Percentiles rank a stretch among this genome's conserved stretches.
Evolutionary conservation across 1,140 invertebrate species (phyloP).

Genomic region (Mya arenaria): DNA sequence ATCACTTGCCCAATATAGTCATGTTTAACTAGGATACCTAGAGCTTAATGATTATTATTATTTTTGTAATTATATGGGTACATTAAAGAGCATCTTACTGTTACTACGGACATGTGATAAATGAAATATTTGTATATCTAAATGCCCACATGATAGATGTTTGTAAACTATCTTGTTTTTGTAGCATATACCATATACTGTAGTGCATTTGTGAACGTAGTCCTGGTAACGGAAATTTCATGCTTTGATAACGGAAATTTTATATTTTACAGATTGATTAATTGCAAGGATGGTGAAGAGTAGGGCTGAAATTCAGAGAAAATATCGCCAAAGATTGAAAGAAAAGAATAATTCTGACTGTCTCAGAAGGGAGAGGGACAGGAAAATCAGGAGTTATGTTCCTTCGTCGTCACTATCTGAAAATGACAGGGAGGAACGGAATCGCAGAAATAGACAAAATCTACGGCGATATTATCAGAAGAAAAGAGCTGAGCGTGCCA

Average conservation of each 20-base stretch:
- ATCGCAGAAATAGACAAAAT: conserved; percentile 1
- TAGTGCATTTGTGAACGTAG: no score
- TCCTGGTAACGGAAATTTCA: not conserved
- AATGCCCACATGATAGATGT: no score
- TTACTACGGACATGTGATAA: no score
- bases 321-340: conserved; percentile 27
- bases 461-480: conserved; percentile 16
- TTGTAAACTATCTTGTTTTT: no score
- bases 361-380: conserved; percentile 32
- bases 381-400: conserved; percentile 11
- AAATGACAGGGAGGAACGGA: conserved; percentile 9
- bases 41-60: no score
- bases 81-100: no score
- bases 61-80: no score
- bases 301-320: conserved; percentile 16
- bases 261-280: not conserved
- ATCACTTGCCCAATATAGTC: no score
- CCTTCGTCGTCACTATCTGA: conserved; percentile 1
- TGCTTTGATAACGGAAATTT: conserved; percentile 19
- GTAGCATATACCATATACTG: no score
- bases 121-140: no score
- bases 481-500: not conserved
- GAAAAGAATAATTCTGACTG: conserved; percentile 40
- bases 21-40: no score
- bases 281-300: conserved; percentile 22